Conservation (phyloP, 2,888 invertebrate species). For the Helobdella robusta region DNA sequence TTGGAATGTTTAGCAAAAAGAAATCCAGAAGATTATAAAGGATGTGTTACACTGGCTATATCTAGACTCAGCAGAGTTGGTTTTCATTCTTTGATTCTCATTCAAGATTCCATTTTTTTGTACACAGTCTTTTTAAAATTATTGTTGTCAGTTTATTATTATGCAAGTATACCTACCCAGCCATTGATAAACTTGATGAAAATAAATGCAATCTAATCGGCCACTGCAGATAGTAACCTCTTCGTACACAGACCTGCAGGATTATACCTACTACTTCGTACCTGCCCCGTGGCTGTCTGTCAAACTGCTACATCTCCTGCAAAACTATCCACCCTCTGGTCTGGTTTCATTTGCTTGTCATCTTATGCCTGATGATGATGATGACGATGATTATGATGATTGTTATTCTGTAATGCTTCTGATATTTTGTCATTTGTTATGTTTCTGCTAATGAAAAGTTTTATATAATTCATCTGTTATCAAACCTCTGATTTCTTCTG, state of each 20-base stretch:
- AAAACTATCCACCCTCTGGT: constrained; percentile 95
- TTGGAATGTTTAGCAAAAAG: constrained; percentile 96
- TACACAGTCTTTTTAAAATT: neutral
- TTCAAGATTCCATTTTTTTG: neutral
- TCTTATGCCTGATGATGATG: neutral
- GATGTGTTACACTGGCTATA: constrained; percentile 93
- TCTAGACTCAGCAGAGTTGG: constrained; percentile 79
- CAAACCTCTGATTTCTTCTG: too few species aligned
- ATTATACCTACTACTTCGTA: constrained; percentile 99
- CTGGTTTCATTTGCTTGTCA: neutral
- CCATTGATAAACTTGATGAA: neutral
- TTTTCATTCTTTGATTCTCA: constrained; percentile 10
- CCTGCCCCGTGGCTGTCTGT: constrained; percentile 99
- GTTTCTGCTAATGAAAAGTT: too few species aligned
- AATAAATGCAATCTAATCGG: neutral
- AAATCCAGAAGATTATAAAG: constrained; percentile 98
- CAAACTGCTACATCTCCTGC: constrained; percentile 83
- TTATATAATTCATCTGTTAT: too few species aligned
- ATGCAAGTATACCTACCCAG: neutral
- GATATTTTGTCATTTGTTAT: too few species aligned
- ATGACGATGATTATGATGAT: neutral
- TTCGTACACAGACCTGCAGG: constrained; percentile 96
- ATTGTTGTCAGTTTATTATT: neutral
- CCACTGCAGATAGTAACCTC: constrained; percentile 82
- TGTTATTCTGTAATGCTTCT: too few species aligned